Evolutionary conservation across 2,797 vertebrate genomes (phyloP), one percentile per base, ranked within the genome.

Genomic region (Periparus ater): DNA sequence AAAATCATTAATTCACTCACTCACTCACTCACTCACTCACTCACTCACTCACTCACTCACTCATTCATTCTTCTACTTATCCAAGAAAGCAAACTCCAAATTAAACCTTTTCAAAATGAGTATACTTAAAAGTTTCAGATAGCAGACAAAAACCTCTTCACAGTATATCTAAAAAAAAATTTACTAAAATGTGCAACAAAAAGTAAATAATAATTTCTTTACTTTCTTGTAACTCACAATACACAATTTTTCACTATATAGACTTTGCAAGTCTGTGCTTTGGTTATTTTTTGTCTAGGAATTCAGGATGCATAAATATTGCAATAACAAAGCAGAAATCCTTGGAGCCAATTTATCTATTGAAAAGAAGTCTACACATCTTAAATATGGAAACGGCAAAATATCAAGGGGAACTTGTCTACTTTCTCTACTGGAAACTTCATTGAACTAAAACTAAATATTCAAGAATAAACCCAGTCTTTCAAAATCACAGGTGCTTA

Each of bases 401-500:
- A 17, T 34, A 82, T 53, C 18, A 42, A 60, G 53, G 45, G 48
- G 23, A 85, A 80, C 10, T 29, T 63, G 18, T 89, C 94, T 89
- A 53, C 54, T 68, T 91, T 94, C 74, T 68, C 61, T 77, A 11
- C 60, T 74, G 91, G 71, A 95, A 66, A 77, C 26, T 75, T 82
- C 36, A 74, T 9, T 87, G 78, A 95, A 65, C 67, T 74, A 27
- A 26, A 25, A 51, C 9, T 91, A 81, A 76, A 88, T n/a, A 82
- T 36, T 65, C 20, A 22, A 58, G 38, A 76, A 57, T 36, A 90
- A 93, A 74, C 6, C 7, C 42, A 77, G 36, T 27, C 80, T 90
- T 90, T 53, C 60, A 67, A 82, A 76, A 4, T 19, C 48, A 76
- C 88, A 93, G 94, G 89, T 97, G 93, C 6, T 34, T 58, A 82